These are phyloP conservation scores for Pantherophis alleghaniensis DNA, from an alignment of 2,797 vertebrate species.

Conservation along the genomic window DNA sequence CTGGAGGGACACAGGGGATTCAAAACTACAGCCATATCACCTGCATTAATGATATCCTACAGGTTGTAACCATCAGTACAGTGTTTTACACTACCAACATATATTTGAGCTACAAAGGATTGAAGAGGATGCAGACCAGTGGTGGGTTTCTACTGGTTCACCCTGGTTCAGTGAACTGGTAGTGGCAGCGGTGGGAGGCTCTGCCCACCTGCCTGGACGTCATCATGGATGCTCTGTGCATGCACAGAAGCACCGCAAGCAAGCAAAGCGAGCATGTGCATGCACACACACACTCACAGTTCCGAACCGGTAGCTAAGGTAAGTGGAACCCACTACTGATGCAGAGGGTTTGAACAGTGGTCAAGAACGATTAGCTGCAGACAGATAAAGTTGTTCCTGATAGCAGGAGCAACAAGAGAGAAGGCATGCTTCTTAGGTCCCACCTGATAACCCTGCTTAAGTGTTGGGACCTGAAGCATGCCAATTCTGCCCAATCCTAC, in stretches of 20 bases:
- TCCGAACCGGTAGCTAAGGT: no score
- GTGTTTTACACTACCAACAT: not conserved
- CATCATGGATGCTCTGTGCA: no score
- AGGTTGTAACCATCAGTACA: not conserved
- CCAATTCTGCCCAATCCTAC: not conserved
- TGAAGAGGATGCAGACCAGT: not conserved
- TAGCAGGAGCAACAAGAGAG: not conserved
- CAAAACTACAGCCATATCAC: no score
- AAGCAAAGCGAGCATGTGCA: no score
- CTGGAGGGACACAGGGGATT: not conserved
- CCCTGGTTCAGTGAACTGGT: no score
- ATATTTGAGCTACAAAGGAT: not conserved
- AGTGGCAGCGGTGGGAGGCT: no score
- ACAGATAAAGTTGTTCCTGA: not conserved
- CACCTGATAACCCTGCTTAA: not conserved
- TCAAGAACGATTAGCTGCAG: not conserved
- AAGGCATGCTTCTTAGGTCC: not conserved
- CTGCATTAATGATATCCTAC: not conserved
- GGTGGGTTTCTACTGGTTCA: no score
- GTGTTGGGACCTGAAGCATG: not conserved
- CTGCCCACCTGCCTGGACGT: no score
- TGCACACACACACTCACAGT: no score
- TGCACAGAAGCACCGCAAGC: no score
- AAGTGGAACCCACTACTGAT: not conserved
- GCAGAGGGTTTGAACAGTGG: not conserved